Conservation (phyloP, 2,797 vertebrate species). For the Cyclura pinguis region DNA sequence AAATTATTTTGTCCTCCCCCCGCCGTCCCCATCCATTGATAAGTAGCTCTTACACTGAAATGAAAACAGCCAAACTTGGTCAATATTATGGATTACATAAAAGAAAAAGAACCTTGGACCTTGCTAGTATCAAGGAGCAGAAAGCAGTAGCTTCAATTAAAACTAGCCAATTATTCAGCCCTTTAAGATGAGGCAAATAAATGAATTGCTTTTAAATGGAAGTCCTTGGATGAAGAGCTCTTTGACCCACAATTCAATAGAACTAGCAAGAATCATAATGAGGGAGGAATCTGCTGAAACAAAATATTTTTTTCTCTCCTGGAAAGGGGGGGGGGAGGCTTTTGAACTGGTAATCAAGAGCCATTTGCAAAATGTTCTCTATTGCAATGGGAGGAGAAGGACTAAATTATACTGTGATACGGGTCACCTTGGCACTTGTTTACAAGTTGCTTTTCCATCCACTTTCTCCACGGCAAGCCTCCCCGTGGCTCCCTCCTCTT, state of each 20-base stretch:
- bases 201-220: slow-evolving; percentile 68
- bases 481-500: background rate
- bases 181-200: slow-evolving; percentile 71
- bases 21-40: slow-evolving; percentile 64
- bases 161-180: slow-evolving; percentile 76
- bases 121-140: slow-evolving; percentile 68
- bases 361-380: slow-evolving; percentile 38
- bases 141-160: slow-evolving; percentile 78
- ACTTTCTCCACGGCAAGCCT: background rate
- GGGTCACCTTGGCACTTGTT: background rate
- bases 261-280: slow-evolving; percentile 58
- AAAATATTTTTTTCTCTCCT: background rate
- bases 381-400: slow-evolving; percentile 29
- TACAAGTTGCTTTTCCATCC: slow-evolving; percentile 3
- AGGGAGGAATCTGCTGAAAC: slow-evolving; percentile 61
- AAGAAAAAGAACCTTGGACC: slow-evolving; percentile 76
- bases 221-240: slow-evolving; percentile 63
- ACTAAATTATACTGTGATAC: background rate
- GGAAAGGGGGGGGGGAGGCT: slow-evolving; percentile 9
- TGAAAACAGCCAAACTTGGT: slow-evolving; percentile 75
- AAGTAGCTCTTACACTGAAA: slow-evolving; percentile 74
- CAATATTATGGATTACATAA: slow-evolving; percentile 81
- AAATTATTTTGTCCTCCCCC: slow-evolving; percentile 70
- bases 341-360: slow-evolving; percentile 42
- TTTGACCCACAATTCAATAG: slow-evolving; percentile 66